Percentiles rank a stretch among this genome's conserved stretches.
phyloP scores from a whole-genome alignment of 2,113 vertebrate species.

The Alouatta palliata region DNA sequence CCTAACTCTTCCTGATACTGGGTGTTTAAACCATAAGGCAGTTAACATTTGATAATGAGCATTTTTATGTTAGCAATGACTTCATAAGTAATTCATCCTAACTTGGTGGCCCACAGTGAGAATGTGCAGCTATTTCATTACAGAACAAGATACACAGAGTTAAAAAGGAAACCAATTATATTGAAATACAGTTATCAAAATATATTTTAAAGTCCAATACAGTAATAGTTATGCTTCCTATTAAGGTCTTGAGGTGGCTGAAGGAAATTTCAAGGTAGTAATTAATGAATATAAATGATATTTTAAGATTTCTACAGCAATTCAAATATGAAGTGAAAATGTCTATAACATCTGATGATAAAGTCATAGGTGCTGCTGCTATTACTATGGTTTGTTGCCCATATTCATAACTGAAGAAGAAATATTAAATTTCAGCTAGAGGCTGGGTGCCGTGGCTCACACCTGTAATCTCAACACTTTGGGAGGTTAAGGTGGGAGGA shows the following conservation, averaged over 20 bases:
- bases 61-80: not conserved
- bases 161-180: conserved; percentile 15
- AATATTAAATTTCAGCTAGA: conserved; percentile 39
- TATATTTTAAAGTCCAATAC: not conserved
- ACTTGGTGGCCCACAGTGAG: not conserved
- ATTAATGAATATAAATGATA: conserved; percentile 15
- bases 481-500: no score
- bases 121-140: not conserved
- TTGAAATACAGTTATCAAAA: not conserved
- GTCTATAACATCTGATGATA: not conserved
- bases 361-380: not conserved
- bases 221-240: not conserved
- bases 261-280: not conserved
- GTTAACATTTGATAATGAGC: not conserved
- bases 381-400: not conserved
- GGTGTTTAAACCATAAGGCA: not conserved
- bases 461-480: no score
- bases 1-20: not conserved
- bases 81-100: not conserved
- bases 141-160: not conserved
- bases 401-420: conserved; percentile 45
- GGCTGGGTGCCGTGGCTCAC: no score
- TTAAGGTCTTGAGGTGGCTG: not conserved
- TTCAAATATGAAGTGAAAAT: conserved; percentile 2
- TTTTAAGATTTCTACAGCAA: not conserved